These are phyloP conservation scores for Paragorgia papillata DNA, from an alignment of 92 coral and sea anemone species.

Conservation along the genomic window DNA sequence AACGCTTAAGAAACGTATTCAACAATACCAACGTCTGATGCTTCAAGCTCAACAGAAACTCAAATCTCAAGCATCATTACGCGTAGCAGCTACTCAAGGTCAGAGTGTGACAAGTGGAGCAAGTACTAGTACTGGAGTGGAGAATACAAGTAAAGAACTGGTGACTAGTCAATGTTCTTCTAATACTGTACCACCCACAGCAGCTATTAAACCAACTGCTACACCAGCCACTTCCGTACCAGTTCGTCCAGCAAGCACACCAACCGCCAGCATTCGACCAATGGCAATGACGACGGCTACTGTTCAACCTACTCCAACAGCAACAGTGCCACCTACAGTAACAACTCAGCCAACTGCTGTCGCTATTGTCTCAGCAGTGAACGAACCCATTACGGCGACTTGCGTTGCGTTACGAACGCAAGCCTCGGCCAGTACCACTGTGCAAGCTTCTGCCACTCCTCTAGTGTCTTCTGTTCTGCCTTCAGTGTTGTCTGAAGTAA, in stretches of 20 bases:
- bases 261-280: conserved; percentile 93
- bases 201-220: conserved; percentile 95
- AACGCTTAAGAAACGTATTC: conserved; percentile 71
- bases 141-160: conserved; percentile 3
- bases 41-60: conserved; percentile 81
- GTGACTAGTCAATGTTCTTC: conserved; percentile 41
- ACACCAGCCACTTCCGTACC: conserved; percentile 66
- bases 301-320: conserved; percentile 82
- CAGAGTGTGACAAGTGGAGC: neutral
- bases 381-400: conserved; percentile 60
- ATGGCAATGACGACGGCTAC: conserved; percentile 89
- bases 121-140: neutral
- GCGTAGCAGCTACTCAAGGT: conserved; percentile 65
- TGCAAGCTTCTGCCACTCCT: neutral
- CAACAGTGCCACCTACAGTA: conserved; percentile 60
- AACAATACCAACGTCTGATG: conserved; percentile 76
- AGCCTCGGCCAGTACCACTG: neutral
- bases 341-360: conserved; percentile 53
- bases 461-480: conserved; percentile 13
- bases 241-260: conserved; percentile 76
- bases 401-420: neutral
- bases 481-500: conserved; percentile 16
- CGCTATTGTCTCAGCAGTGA: conserved; percentile 56
- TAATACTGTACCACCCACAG: conserved; percentile 91
- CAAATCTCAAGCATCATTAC: conserved; percentile 54